Evolutionary conservation across 2,113 vertebrate genomes (phyloP).

Genomic region (Ailuropoda melanoleuca): DNA sequence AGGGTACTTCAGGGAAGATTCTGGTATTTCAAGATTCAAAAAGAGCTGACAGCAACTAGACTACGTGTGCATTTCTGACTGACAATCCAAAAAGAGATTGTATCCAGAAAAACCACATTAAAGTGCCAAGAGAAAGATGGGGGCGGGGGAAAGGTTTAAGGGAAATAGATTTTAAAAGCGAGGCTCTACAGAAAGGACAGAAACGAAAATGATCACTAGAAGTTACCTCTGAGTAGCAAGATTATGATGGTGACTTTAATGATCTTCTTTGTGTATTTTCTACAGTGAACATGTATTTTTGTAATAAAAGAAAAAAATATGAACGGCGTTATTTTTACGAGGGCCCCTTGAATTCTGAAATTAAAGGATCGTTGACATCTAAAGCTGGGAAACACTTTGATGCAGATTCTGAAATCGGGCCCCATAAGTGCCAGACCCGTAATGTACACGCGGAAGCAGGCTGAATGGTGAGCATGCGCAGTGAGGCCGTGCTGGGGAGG

Average conservation of each 20-base stretch:
- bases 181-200: not conserved
- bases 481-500: not conserved
- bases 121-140: not conserved
- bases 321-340: not conserved
- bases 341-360: not conserved
- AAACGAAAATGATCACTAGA: not conserved
- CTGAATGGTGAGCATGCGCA: rapidly evolving
- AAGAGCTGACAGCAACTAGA: not conserved
- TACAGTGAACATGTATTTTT: not conserved
- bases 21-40: not conserved
- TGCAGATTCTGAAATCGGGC: not conserved
- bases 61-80: not conserved
- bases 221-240: not conserved
- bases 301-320: not conserved
- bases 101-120: not conserved
- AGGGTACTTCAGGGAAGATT: not conserved
- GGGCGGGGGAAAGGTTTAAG: not conserved
- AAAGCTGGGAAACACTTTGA: not conserved
- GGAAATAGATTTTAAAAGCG: not conserved
- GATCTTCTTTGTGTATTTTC: not conserved
- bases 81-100: not conserved
- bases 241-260: not conserved
- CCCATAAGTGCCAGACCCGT: not conserved
- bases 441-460: not conserved
- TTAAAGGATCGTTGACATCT: not conserved